Evolutionary conservation across 2,113 vertebrate species (phyloP).

Genomic region (Raja brachyura): DNA sequence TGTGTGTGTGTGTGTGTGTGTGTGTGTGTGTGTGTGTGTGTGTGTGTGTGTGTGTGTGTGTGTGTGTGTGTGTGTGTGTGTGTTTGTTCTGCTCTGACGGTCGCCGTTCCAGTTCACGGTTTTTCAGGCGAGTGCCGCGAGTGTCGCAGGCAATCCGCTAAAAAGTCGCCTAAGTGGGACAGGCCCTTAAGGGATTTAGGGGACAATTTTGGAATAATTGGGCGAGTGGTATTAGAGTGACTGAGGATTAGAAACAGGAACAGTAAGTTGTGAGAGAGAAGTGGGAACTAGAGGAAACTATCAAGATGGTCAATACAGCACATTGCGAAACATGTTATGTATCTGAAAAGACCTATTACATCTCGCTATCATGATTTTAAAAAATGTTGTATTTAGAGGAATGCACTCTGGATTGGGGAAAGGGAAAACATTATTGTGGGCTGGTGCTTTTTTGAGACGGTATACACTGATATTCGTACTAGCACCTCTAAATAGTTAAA

Average conservation of each 20-base stretch:
- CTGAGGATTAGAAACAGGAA: neutral
- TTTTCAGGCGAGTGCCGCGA: too few relatives aligned
- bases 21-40: too few relatives aligned
- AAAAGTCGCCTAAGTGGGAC: too few relatives aligned
- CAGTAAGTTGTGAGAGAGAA: neutral
- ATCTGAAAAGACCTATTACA: neutral
- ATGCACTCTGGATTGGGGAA: too few relatives aligned
- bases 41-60: too few relatives aligned
- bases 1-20: too few relatives aligned
- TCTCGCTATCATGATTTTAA: neutral
- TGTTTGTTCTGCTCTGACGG: too few relatives aligned
- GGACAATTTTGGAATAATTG: neutral
- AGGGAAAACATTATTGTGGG: neutral
- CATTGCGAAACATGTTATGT: neutral
- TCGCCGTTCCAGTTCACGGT: too few relatives aligned
- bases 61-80: too few relatives aligned
- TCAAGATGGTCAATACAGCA: neutral
- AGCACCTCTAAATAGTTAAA: too few relatives aligned
- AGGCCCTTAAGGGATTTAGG: neutral
- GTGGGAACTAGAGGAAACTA: neutral
- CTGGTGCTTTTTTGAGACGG: neutral
- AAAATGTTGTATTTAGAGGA: neutral
- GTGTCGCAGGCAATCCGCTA: too few relatives aligned
- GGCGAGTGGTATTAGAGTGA: neutral
- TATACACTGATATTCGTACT: too few relatives aligned